These are phyloP conservation scores for Eurytoma californica DNA, from an alignment of 2,888 invertebrate species.

Conservation along the genomic window DNA sequence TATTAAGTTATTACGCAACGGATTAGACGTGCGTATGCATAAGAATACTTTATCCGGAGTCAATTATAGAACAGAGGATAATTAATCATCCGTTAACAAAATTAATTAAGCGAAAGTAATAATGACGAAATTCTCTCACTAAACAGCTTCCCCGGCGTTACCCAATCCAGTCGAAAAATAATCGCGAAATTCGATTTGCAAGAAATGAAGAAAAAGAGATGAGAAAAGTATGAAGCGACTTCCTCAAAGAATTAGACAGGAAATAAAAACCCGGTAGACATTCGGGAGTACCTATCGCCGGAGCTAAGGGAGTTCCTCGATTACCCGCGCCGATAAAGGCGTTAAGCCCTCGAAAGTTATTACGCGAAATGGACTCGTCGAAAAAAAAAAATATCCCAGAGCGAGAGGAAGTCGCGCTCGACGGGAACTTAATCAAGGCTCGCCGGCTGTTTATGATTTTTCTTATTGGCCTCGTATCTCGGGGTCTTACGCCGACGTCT, in stretches of 20 bases:
- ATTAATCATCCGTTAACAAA: too few relatives aligned
- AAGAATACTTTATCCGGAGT: too few relatives aligned
- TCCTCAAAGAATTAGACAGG: background rate
- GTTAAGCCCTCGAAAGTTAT: slow-evolving; percentile 57
- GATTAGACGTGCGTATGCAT: too few relatives aligned
- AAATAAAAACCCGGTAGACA: slow-evolving; percentile 31
- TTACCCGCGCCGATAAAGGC: slow-evolving; percentile 40
- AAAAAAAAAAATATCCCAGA: slow-evolving; percentile 57
- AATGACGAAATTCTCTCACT: too few relatives aligned
- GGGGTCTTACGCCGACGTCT: slow-evolving; percentile 37
- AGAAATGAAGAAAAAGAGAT: slow-evolving; percentile 15
- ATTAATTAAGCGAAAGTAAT: too few relatives aligned
- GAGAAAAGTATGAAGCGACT: slow-evolving; percentile 4
- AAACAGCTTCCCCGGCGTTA: too few relatives aligned
- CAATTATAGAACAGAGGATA: too few relatives aligned
- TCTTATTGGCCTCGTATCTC: slow-evolving; percentile 73
- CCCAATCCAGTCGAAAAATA: too few relatives aligned
- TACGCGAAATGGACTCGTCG: slow-evolving; percentile 68
- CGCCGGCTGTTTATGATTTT: slow-evolving; percentile 74
- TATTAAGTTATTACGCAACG: too few relatives aligned
- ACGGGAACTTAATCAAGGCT: slow-evolving; percentile 73
- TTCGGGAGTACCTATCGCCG: slow-evolving; percentile 14
- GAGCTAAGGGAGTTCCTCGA: slow-evolving; percentile 7
- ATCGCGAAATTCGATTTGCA: background rate
- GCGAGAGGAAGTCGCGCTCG: slow-evolving; percentile 38